Base-by-base conservation (phyloP, 2,113 vertebrate genomes). In the Myotis davidii region DNA sequence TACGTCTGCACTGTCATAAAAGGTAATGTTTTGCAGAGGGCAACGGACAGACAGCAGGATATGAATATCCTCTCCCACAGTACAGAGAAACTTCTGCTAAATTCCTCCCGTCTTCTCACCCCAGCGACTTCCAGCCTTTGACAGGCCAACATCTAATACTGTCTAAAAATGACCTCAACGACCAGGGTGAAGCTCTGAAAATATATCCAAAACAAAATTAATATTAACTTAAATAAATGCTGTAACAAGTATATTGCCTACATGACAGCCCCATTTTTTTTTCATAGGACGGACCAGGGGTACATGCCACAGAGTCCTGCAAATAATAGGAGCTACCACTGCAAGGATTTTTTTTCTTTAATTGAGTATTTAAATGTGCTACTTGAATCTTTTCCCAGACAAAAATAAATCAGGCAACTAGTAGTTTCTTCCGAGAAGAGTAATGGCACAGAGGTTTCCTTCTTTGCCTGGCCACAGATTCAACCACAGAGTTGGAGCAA, bases 401-500 rank as follows among this genome's bases (percentile, higher is more conserved):
- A 91, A 93, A 86, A 95, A 74, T 69, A 93, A 87, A 86, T 12
- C 37, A 34, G 45, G 69, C 74, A 92, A 85, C 77, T 52, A 70
- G 59, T 4, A 32, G 74, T 69, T 94, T 89, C 90, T 54, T 85
- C 85, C 86, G 39, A 65, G 81, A 85, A 92, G 69, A 86, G 20
- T 5, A 90, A 69, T 27, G 59, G 37, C 64, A 52, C 29, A 21
- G 69, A 78, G 29, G 27, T 69, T 86, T 72, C 81, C 77, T 93
- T 86, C 45, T 93, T 73, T 29, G n/a, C 39, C 79, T 72, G 69
- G 52, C 70, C 64, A 67, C 88, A 73, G 52, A 88, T 13, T 61
- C 67, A 69, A 90, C 77, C 23, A 1, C 76, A 83, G 39, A 48
- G 11, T 6, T 8, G 39, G 92, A 84, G 54, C 14, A 11, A 61